Evolutionary conservation across 2,113 vertebrate genomes (phyloP), one percentile per base, ranked within the genome.

Genomic region (Festucalex cinctus): DNA sequence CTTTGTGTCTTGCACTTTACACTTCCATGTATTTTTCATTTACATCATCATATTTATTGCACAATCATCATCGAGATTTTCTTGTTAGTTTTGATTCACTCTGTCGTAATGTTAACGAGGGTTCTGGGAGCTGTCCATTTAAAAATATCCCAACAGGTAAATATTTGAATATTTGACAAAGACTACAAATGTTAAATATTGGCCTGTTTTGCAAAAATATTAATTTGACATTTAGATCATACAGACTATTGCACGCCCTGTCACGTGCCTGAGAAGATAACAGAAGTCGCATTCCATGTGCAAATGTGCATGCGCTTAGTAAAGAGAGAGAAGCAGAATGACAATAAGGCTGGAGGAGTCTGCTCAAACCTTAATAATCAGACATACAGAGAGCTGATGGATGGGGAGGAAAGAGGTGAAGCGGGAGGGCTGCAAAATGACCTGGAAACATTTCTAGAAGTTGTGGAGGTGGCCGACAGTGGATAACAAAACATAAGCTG

Each of bases 401-500:
- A 32, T 51, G 13, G 7, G 12, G 35, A 5, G 28, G 63, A 10
- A 37, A 68, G 51, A 57, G 37, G 37, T 37, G 57, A 75, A 65
- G 41, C 44, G 20, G 63, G 70, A 74, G 32, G 51, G 66, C 57
- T 43, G 70, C 66, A 87, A n/a, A 87, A 88, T 79, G 80, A 76
- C 36, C 67, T 75, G 70, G 73, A 88, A 88, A 85, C 58, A 26
- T 77, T 83, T 77, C 54, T 74, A 46, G 1, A 10, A 8, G 44
- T 77, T 63, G 63, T 82, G 65, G 39, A 81, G 75, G 74, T 85
- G 70, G 71, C 65, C 9, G 9, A 72, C 76, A 82, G 58, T 71
- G 66, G 66, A 72, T 83, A 80, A 80, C 53, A 71, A 79, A 83
- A 77, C 81, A 82, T 85, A 82, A 79, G 76, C 68, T 61, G 71